These are phyloP conservation scores for Phaenicophaeus curvirostris DNA, from an alignment of 2,797 vertebrate genomes.

Conservation along the genomic window DNA sequence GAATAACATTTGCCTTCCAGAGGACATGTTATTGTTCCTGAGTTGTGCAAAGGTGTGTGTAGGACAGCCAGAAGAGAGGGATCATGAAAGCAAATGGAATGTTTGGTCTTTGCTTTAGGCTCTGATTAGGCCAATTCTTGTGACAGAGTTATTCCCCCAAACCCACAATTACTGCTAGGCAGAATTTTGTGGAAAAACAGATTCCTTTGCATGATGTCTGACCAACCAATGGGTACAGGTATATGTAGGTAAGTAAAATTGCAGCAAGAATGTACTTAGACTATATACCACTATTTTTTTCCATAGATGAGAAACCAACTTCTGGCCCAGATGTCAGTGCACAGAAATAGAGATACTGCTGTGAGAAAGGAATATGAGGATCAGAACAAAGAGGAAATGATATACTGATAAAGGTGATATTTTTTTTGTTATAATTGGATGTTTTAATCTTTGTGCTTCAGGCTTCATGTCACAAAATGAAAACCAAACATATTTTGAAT, in stretches of 20 bases:
- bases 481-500: neutral
- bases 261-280: neutral
- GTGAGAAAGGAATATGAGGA: neutral
- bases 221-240: neutral
- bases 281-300: neutral
- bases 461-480: neutral
- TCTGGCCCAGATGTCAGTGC: neutral
- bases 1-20: neutral
- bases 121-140: slow-evolving; percentile 16
- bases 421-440: neutral
- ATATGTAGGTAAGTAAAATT: neutral
- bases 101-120: slow-evolving; percentile 45
- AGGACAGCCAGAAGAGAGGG: neutral
- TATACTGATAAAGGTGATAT: neutral
- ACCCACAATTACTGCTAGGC: slow-evolving; percentile 31
- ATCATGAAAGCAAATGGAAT: slow-evolving; percentile 7
- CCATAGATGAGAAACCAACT: neutral
- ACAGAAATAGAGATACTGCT: neutral
- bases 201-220: neutral
- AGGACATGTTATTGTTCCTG: neutral
- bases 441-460: neutral
- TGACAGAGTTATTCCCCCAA: neutral
- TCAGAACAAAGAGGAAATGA: neutral
- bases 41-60: neutral
- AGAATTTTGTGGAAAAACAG: slow-evolving; percentile 11